Conservation (phyloP, 1,140 invertebrate species). For the Trichonephila inaurata region DNA sequence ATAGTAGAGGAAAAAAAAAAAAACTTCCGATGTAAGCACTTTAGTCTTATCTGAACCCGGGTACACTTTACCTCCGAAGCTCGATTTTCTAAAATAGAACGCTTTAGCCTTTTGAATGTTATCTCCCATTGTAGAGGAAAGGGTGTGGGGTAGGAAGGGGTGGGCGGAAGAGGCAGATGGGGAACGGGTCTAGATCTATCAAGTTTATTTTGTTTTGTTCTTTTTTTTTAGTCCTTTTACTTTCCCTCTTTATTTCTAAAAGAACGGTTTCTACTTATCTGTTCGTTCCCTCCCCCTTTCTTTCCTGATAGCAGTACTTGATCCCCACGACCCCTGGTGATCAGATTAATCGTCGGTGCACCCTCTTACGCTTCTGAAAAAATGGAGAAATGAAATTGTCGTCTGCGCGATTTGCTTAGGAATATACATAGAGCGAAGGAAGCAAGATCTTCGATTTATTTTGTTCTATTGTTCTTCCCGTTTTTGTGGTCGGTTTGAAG, state of each 20-base stretch:
- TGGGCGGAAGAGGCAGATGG: constrained; percentile 2
- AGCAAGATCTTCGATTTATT: constrained; percentile 5
- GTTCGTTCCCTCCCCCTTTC: neutral
- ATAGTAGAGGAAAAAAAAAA: constrained; percentile 40
- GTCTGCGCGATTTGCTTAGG: constrained; percentile 14
- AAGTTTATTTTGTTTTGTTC: constrained; percentile 66
- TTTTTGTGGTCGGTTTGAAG: neutral
- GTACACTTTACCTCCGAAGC: constrained; percentile 72
- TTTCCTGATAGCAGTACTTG: constrained; percentile 40
- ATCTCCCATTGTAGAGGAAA: constrained; percentile 54
- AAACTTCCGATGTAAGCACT: constrained; percentile 69
- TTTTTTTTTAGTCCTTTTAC: constrained; percentile 40
- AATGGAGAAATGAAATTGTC: neutral
- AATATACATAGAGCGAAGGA: neutral
- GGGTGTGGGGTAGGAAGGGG: neutral
- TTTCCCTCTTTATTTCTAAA: constrained; percentile 36
- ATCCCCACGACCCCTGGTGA: constrained; percentile 49
- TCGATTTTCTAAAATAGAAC: constrained; percentile 75
- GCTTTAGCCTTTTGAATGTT: constrained; percentile 75
- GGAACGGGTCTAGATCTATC: constrained; percentile 68
- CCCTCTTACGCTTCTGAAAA: neutral
- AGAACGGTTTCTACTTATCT: constrained; percentile 73
- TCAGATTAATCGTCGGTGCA: constrained; percentile 47
- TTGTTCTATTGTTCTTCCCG: neutral
- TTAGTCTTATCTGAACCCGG: constrained; percentile 68